Conservation (phyloP, 1,140 invertebrate genomes). For the Maniola jurtina region DNA sequence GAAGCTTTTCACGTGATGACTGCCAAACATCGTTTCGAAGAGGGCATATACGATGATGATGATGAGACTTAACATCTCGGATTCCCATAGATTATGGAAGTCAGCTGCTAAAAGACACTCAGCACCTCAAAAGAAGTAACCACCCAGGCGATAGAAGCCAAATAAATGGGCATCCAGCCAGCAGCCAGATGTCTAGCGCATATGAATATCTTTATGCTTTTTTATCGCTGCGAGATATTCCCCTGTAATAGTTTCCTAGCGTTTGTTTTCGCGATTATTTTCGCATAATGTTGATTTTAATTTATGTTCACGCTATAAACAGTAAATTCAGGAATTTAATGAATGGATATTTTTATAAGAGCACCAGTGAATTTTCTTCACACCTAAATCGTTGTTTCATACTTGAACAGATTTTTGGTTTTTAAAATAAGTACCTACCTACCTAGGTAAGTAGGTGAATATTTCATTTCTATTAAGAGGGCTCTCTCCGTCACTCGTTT, state of each 20-base stretch:
- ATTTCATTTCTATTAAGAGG: too few relatives aligned
- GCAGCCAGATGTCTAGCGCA: slow-evolving; percentile 1
- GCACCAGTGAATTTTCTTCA: slow-evolving; percentile 6
- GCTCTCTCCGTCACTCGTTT: too few relatives aligned
- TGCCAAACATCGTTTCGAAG: too few relatives aligned
- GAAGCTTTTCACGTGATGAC: too few relatives aligned
- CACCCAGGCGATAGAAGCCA: too few relatives aligned
- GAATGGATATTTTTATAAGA: not conserved
- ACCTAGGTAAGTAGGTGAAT: too few relatives aligned
- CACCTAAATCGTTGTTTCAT: not conserved
- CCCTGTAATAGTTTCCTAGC: slow-evolving; percentile 13
- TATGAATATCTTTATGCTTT: not conserved
- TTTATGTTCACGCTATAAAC: slow-evolving; percentile 15
- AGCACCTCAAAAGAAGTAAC: too few relatives aligned
- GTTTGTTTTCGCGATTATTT: slow-evolving; percentile 17
- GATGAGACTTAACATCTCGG: too few relatives aligned
- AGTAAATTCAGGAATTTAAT: slow-evolving; percentile 8
- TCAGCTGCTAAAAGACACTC: too few relatives aligned
- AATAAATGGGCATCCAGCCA: not conserved
- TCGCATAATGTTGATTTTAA: slow-evolving; percentile 17
- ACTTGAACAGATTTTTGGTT: not conserved
- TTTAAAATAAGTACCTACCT: too few relatives aligned
- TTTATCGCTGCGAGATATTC: slow-evolving; percentile 11
- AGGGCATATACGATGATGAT: too few relatives aligned
- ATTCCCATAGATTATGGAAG: too few relatives aligned